Conservation (phyloP, 2,888 invertebrate genomes). For the Tenthredo livida region DNA sequence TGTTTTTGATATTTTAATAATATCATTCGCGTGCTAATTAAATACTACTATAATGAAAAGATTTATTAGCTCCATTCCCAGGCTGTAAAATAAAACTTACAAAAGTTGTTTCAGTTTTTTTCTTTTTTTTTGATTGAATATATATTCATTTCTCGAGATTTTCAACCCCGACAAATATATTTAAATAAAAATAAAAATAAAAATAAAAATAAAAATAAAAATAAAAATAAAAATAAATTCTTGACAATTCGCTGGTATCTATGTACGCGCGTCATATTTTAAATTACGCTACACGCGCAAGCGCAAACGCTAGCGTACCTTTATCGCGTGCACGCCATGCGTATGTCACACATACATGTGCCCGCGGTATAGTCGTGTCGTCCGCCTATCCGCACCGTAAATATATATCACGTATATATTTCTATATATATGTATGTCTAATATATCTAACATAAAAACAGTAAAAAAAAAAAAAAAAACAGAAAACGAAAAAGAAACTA, state of each 20-base stretch:
- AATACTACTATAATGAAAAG: neutral
- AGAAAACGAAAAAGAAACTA: neutral
- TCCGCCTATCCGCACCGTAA: slow-evolving; percentile 30
- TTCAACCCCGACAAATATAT: slow-evolving; percentile 29
- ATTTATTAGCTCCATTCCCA: neutral
- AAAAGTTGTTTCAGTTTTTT: neutral
- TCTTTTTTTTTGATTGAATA: neutral
- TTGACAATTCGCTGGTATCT: slow-evolving; percentile 18
- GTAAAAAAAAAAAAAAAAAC: slow-evolving; percentile 9
- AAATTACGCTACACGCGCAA: slow-evolving; percentile 50
- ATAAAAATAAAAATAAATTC: slow-evolving; percentile 19
- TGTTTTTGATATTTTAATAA: neutral
- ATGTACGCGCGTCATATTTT: slow-evolving; percentile 51
- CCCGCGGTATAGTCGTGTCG: neutral
- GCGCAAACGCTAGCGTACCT: slow-evolving; percentile 48
- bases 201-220: neutral
- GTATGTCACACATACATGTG: slow-evolving; percentile 43
- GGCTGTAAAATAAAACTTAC: neutral
- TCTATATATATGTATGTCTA: slow-evolving; percentile 10
- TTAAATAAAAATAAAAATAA: slow-evolving; percentile 17
- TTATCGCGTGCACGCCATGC: slow-evolving; percentile 52
- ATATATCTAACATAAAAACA: slow-evolving; percentile 1
- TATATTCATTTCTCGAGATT: neutral
- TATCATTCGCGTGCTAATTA: neutral
- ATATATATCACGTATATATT: slow-evolving; percentile 10